Percentiles rank a stretch among this genome's conserved stretches.
These are phyloP conservation scores for Minunthozetes semirufus DNA, from an alignment of 2,888 invertebrate genomes.

Conservation along the genomic window DNA sequence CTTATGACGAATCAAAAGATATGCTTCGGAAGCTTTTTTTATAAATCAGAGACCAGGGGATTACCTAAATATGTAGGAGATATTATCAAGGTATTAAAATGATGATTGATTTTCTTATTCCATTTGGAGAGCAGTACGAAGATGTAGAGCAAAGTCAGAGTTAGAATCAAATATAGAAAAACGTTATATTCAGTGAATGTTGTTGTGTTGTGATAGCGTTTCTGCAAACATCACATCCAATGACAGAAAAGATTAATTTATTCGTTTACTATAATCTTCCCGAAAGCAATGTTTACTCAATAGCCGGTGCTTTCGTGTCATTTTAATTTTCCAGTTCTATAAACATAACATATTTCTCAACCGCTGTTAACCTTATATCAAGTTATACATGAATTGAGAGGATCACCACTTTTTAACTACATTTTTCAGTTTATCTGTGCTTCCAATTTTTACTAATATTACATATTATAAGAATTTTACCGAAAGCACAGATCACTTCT, in stretches of 20 bases:
- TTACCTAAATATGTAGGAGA: neutral
- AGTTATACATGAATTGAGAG: neutral
- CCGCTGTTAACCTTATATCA: too few species aligned
- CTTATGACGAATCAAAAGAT: neutral
- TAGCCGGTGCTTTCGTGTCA: neutral
- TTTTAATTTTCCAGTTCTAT: slow-evolving; percentile 7
- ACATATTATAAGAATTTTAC: neutral
- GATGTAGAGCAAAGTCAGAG: too few species aligned
- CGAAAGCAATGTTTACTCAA: slow-evolving; percentile 12
- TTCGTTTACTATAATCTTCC: slow-evolving; percentile 4
- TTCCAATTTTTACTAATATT: neutral
- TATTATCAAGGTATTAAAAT: neutral
- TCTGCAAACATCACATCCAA: slow-evolving; percentile 3
- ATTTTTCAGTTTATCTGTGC: neutral
- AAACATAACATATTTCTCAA: neutral
- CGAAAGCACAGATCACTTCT: neutral
- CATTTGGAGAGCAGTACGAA: neutral
- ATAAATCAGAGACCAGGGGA: neutral
- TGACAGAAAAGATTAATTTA: slow-evolving; percentile 23
- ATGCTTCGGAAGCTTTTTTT: neutral
- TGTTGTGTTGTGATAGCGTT: neutral
- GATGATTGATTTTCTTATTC: too few species aligned
- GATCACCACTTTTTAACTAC: neutral
- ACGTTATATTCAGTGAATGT: neutral
- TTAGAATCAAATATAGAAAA: neutral